A percentile compares a stretch with the other conserved stretches of the same genome.
phyloP scores from a whole-genome alignment of 2,797 vertebrate species.

The Typhlichthys eigenmanni region DNA sequence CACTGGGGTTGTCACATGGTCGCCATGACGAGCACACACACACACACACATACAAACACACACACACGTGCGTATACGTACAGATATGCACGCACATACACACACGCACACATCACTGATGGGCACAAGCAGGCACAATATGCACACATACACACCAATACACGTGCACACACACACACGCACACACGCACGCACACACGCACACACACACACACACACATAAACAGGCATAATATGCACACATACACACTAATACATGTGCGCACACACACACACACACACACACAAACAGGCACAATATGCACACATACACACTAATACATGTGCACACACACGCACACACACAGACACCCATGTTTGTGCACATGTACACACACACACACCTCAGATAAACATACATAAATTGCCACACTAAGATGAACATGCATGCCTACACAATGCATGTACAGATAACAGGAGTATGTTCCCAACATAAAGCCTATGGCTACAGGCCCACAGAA shows the following conservation, averaged over 20 bases:
- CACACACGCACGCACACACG: neutral
- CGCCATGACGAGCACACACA: slow-evolving; percentile 56
- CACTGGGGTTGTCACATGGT: slow-evolving; percentile 74
- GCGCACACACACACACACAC: too few species aligned
- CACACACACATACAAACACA: slow-evolving; percentile 10
- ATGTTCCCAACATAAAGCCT: too few species aligned
- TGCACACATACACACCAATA: slow-evolving; percentile 27
- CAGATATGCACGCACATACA: slow-evolving; percentile 13
- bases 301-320: neutral
- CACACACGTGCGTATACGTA: slow-evolving; percentile 12
- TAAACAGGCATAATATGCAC: too few species aligned
- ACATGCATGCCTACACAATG: neutral
- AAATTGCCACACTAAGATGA: neutral
- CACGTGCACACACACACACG: slow-evolving; percentile 7
- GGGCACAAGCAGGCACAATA: slow-evolving; percentile 3
- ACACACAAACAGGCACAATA: too few species aligned
- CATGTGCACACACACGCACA: slow-evolving; percentile 6
- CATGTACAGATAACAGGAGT: neutral
- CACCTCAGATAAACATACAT: neutral
- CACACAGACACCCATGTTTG: neutral
- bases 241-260: too few species aligned
- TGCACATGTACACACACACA: slow-evolving; percentile 1
- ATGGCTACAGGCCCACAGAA: too few species aligned
- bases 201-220: slow-evolving; percentile 8
- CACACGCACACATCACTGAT: neutral